phyloP scores from a whole-genome alignment of 1,140 invertebrate genomes.

The Phocides pigmalion region DNA sequence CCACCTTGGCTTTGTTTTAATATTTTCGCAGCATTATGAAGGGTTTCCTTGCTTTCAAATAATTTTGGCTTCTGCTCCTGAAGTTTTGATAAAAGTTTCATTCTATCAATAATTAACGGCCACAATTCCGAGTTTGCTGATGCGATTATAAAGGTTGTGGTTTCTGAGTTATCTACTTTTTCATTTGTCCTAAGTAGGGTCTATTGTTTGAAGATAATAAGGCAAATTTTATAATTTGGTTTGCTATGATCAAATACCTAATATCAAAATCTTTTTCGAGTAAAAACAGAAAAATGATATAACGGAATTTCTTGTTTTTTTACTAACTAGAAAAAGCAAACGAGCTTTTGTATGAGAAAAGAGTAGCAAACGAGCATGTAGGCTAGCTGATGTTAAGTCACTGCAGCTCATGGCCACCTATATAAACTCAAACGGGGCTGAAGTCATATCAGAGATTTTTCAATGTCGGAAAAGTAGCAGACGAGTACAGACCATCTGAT shows the following conservation, averaged over 20 bases:
- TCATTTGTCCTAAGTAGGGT: conserved; percentile 42
- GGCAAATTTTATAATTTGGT: conserved; percentile 9
- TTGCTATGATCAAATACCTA: background rate
- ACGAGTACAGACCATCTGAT: too few species aligned
- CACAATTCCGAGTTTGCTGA: conserved; percentile 67
- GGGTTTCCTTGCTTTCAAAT: conserved; percentile 82
- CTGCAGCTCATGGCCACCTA: too few species aligned
- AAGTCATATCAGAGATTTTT: too few species aligned
- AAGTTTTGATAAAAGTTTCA: conserved; percentile 84
- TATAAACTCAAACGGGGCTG: too few species aligned
- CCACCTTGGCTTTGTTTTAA: conserved; percentile 83
- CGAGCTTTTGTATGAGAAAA: too few species aligned
- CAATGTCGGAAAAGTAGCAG: too few species aligned
- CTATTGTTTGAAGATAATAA: conserved; percentile 35
- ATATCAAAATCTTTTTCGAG: too few species aligned
- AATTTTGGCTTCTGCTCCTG: conserved; percentile 82
- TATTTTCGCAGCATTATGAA: conserved; percentile 83
- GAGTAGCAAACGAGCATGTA: too few species aligned
- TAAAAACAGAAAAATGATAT: too few species aligned
- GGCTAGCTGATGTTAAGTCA: too few species aligned
- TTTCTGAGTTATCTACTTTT: conserved; percentile 67
- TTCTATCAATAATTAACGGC: conserved; percentile 83
- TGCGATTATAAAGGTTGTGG: conserved; percentile 78
- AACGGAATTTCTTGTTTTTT: too few species aligned
- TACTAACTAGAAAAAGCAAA: too few species aligned